Base-by-base conservation (phyloP, 2,888 invertebrate species). In the Branchinecta sandiegonensis region DNA sequence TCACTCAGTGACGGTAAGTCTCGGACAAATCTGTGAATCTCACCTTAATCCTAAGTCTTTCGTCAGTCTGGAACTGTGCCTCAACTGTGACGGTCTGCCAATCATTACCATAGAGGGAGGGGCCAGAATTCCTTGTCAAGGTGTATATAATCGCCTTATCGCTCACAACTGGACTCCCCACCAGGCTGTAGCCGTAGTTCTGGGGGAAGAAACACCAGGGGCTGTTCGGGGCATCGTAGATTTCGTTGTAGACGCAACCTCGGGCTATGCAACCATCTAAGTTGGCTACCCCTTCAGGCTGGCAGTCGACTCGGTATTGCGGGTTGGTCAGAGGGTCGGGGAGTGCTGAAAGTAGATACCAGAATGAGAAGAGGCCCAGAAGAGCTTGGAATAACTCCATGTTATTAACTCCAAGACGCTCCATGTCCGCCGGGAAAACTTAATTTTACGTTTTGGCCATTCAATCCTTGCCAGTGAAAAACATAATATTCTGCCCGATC, bases 21-120 rank as follows among this genome's bases (percentile, higher is more conserved):
- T 37, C 37, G 37, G 37, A 37, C 37, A 4, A 37, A 37, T 37
- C 37, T 37, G 56, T n/a, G 56, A n/a, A 56, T 17, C 63, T 23
- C 67, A 70, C 70, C 48, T 69, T 65, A 13, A 70, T 63, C 14
- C 70, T 64, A 8, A 70, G 65, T 48, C 56, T 64, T 12, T 69
- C 48, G 13, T 69, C 67, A 8, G 14, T 48, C n/a, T 69, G 67
- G 48, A 65, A 70, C 48, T 63, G 66, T 46, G 69, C 68, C 66
- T 69, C 70, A 23, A 70, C 56, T 12, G 65, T 50, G 7, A 69
- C 47, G 12, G 50, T 48, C 11, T 64, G 48, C 14, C 50, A 46
- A 46, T 69, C 69, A 13, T 46, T 47, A n/a, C 70, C 70, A 17
- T 66, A 69, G 14, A 70, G 67, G 6, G 70, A 69, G 23, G 50